phyloP scores from a whole-genome alignment of 53 echinoderm and acorn worm genomes.

The Zoroaster sp. region DNA sequence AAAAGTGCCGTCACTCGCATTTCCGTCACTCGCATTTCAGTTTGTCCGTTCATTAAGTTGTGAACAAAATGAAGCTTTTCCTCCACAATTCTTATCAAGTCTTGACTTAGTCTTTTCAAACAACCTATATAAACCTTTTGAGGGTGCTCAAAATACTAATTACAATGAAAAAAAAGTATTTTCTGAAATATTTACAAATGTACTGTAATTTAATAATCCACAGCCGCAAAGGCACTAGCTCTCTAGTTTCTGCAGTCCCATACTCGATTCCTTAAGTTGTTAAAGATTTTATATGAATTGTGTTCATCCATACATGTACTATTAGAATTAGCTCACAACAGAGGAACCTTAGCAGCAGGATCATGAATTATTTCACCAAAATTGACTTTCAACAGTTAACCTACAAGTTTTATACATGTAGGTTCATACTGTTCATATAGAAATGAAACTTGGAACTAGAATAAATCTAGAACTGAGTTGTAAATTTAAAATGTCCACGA shows the following conservation, averaged over 20 bases:
- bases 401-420: neutral
- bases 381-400: neutral
- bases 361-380: neutral
- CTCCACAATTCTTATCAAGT: neutral
- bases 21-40: slow-evolving; percentile 6
- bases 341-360: neutral
- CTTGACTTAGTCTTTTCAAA: too few relatives aligned
- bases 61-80: neutral
- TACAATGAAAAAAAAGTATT: neutral
- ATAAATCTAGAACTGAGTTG: neutral
- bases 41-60: neutral
- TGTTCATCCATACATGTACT: neutral
- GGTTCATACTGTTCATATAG: neutral
- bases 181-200: neutral
- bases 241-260: neutral
- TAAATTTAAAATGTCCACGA: slow-evolving; percentile 50
- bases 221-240: neutral
- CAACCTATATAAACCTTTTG: too few relatives aligned
- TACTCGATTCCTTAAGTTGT: too few relatives aligned
- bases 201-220: neutral
- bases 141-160: too few relatives aligned
- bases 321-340: neutral
- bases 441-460: neutral
- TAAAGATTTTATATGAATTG: neutral
- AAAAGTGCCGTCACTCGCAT: neutral